Conservation (phyloP, 92 coral and sea anemone genomes). For the Actinernus sp. region DNA sequence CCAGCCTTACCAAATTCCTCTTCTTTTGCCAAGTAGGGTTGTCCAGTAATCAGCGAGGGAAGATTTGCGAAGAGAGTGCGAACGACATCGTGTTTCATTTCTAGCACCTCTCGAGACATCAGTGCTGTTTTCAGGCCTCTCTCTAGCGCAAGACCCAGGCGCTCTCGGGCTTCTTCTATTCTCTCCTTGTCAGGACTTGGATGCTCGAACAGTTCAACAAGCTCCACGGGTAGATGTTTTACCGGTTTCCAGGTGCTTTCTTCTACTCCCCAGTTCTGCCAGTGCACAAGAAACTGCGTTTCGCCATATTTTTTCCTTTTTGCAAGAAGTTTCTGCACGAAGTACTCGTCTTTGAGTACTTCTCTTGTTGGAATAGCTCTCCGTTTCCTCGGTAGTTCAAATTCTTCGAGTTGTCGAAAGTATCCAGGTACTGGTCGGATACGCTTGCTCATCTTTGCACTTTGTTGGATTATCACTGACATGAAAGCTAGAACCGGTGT, state of each 20-base stretch:
- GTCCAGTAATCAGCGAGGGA: neutral
- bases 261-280: conserved; percentile 4
- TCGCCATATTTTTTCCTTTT: neutral
- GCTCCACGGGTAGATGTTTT: neutral
- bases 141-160: conserved; percentile 7
- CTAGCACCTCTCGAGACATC: neutral
- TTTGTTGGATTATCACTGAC: too few relatives aligned
- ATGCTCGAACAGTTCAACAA: conserved; percentile 7
- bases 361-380: neutral
- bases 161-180: conserved; percentile 8
- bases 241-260: conserved; percentile 22
- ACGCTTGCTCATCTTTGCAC: conserved; percentile 12
- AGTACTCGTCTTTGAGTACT: neutral
- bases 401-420: neutral
- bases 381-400: neutral
- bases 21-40: neutral
- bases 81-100: conserved; percentile 4
- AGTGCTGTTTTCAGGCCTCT: conserved; percentile 7
- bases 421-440: conserved; percentile 1
- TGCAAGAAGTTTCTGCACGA: conserved; percentile 12
- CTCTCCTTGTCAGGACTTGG: conserved; percentile 5
- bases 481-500: too few relatives aligned
- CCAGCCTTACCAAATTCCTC: conserved; percentile 10
- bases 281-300: conserved; percentile 4
- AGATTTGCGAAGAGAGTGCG: conserved; percentile 4